A percentile compares a stretch with the other conserved stretches of the same genome.
phyloP scores from a whole-genome alignment of 1,140 invertebrate genomes.

The Hylyphantes graminicola region DNA sequence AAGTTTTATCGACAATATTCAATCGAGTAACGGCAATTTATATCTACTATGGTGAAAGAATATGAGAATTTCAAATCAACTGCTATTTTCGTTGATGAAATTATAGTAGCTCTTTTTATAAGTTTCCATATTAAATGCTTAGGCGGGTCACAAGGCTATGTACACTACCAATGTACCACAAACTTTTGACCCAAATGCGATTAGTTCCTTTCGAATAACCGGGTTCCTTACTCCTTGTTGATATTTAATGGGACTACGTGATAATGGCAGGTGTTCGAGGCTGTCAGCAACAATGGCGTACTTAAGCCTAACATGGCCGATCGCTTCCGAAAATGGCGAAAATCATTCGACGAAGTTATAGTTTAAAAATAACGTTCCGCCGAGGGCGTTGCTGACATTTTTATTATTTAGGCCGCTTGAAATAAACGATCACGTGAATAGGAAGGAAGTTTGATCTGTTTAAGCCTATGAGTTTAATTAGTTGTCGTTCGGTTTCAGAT shows the following conservation, averaged over 20 bases:
- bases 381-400: constrained; percentile 54
- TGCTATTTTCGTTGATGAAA: too few species aligned
- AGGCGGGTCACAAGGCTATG: too few species aligned
- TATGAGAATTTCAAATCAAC: too few species aligned
- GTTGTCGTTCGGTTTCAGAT: constrained; percentile 20
- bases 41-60: too few species aligned
- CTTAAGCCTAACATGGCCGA: background rate
- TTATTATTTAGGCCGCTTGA: constrained; percentile 40
- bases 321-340: constrained; percentile 27
- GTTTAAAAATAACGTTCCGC: constrained; percentile 39
- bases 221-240: background rate
- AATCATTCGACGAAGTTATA: constrained; percentile 24
- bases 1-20: too few species aligned
- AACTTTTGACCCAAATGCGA: too few species aligned
- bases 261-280: constrained; percentile 3
- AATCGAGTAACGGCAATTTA: too few species aligned
- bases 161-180: too few species aligned
- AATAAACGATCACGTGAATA: constrained; percentile 6
- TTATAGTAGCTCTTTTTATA: too few species aligned
- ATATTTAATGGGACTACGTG: constrained; percentile 33
- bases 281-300: constrained; percentile 19
- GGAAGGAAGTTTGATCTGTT: constrained; percentile 50
- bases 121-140: too few species aligned
- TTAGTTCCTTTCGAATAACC: too few species aligned
- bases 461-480: constrained; percentile 31